Evolutionary conservation across 2,888 invertebrate genomes (phyloP).

Genomic region (Drosophila melanocephala): DNA sequence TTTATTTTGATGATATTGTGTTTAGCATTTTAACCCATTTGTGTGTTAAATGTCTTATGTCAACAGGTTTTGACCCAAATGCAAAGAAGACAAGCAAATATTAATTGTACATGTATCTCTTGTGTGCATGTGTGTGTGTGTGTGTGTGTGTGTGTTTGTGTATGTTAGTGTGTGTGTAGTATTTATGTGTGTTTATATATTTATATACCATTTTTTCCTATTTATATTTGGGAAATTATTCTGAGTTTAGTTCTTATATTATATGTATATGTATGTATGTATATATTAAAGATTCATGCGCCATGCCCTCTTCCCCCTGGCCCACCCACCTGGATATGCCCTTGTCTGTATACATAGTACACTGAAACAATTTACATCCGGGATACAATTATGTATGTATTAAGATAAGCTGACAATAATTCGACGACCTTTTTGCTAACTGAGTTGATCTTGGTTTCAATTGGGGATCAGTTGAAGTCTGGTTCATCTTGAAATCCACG

Average conservation of each 20-base stretch:
- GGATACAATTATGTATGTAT: conserved; percentile 13
- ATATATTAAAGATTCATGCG: too few relatives aligned
- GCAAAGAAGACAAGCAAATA: conserved; percentile 26
- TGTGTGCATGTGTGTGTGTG: neutral
- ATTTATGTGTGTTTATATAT: neutral
- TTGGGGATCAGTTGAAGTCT: conserved; percentile 30
- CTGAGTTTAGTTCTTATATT: neutral
- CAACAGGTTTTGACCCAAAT: conserved; percentile 79
- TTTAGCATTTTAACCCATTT: conserved; percentile 70
- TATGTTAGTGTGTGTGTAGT: neutral
- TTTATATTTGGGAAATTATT: neutral
- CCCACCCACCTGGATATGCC: neutral
- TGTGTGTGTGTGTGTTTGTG: neutral
- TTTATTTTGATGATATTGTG: conserved; percentile 56
- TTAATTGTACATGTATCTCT: neutral
- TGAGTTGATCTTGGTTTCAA: conserved; percentile 50
- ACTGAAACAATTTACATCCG: conserved; percentile 36
- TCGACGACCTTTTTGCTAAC: conserved; percentile 49
- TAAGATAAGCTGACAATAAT: conserved; percentile 29
- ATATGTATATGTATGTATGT: too few relatives aligned
- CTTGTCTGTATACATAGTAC: neutral
- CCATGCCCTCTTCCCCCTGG: neutral
- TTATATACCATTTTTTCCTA: neutral
- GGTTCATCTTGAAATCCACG: conserved; percentile 32
- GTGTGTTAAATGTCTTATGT: conserved; percentile 61